These are phyloP conservation scores for Dryomyza anilis DNA, from an alignment of 2,888 invertebrate genomes.

Conservation along the genomic window DNA sequence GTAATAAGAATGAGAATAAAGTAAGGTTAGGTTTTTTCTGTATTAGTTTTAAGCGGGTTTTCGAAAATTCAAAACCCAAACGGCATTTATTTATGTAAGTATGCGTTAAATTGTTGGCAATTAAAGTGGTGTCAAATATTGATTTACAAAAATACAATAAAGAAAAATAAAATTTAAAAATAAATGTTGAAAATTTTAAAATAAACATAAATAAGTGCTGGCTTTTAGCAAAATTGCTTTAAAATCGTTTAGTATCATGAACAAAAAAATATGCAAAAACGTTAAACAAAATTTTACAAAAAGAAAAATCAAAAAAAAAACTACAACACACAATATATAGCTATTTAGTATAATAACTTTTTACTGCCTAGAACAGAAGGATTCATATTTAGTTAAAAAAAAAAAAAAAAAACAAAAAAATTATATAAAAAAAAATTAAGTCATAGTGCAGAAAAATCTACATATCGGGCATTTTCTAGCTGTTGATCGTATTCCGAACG, in stretches of 20 bases:
- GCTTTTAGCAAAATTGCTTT: constrained; percentile 1
- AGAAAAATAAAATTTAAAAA: no score
- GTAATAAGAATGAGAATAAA: not conserved
- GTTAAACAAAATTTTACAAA: not conserved
- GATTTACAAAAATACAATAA: no score
- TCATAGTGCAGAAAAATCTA: constrained; percentile 10
- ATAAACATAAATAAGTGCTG: constrained; percentile 21
- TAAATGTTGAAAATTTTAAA: constrained; percentile 13
- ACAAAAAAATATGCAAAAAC: constrained; percentile 19
- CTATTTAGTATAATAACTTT: constrained; percentile 29
- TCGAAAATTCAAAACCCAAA: not conserved
- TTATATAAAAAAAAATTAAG: not conserved
- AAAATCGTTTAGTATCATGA: constrained; percentile 22
- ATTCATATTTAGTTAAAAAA: constrained; percentile 39
- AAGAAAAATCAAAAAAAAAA: constrained; percentile 1
- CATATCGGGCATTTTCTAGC: no score
- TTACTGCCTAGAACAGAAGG: constrained; percentile 52
- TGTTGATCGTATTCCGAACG: no score
- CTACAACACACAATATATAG: no score
- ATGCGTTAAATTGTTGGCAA: no score
- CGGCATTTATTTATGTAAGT: constrained; percentile 30
- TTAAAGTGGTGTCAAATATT: no score
- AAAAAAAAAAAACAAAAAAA: constrained; percentile 29
- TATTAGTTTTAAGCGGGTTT: constrained; percentile 20
- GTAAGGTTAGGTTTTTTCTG: constrained; percentile 21